These are phyloP conservation scores for Willisornis vidua DNA, from an alignment of 2,113 vertebrate genomes.

Conservation along the genomic window DNA sequence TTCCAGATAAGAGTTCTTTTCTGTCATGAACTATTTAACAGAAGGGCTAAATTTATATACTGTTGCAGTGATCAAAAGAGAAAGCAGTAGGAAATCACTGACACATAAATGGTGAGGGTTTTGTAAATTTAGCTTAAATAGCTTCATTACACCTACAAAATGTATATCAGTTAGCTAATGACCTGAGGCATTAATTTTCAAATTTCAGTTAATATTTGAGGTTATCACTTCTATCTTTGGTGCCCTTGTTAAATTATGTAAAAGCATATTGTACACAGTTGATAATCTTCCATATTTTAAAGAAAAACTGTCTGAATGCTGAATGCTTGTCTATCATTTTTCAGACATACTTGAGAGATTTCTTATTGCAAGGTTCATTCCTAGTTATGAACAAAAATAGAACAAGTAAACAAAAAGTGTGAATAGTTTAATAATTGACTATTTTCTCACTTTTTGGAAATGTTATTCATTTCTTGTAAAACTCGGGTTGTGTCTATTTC, in stretches of 20 bases:
- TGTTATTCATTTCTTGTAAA: background rate
- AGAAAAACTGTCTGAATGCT: background rate
- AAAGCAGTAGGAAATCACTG: background rate
- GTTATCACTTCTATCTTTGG: background rate
- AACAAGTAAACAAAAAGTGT: background rate
- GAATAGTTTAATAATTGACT: background rate
- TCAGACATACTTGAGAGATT: background rate
- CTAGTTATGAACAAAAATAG: background rate
- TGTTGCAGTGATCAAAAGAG: background rate
- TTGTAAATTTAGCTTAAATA: background rate
- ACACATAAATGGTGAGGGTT: background rate
- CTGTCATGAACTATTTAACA: background rate
- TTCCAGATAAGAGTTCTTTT: background rate
- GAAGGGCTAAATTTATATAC: background rate
- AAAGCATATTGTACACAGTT: background rate
- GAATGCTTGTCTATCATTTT: conserved; percentile 2
- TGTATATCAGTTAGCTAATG: background rate
- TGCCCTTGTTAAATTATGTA: background rate
- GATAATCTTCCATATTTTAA: background rate
- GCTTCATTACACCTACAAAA: background rate
- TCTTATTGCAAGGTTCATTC: background rate
- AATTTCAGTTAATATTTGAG: background rate
- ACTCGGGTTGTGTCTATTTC: background rate
- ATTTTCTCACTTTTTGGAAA: background rate
- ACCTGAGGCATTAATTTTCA: background rate